Evolutionary conservation across 2,113 vertebrate species (phyloP), one percentile per base, ranked within the genome.

Genomic region (Sphaerodactylus townsendi): DNA sequence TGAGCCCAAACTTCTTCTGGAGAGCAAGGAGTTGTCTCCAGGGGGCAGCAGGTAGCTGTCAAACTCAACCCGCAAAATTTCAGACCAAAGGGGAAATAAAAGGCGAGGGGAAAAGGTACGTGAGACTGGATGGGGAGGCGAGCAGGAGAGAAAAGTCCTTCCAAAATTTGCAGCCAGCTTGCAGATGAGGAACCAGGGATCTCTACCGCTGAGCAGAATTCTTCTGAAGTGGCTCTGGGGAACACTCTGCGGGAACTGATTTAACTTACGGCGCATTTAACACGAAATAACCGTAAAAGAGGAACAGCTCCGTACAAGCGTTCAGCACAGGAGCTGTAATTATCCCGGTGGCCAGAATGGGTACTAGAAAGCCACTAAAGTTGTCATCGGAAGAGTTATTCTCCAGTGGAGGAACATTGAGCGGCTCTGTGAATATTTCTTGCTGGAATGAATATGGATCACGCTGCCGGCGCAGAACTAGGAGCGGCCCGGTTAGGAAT

Each of bases 191-290:
- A 80, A 41, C 13, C 25, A 41, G 19, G 48, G 41, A n/a, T 1
- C 33, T 25, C 41, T 4, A 2, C 46, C 76, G 65, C 68, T 1
- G 59, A 89, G 75, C 21, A 81, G 80, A 77, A 79, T 83, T 85
- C 72, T 2, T 1, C 88, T 1, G 41, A 41, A 33, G 84, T 82
- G 89, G 84, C 66, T 81, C 0, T 13, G 79, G 84, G 86, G 83
- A 89, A 92, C 87, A 77, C 86, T 88, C 80, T 66, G 71, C 50
- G 89, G 90, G 86, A 88, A 87, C 50, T 65, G 14, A 74, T 50
- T 85, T 75, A 77, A 41, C 72, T 50, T 74, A 0, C 1, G 15
- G 0, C 46, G 19, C 50, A 2, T 85, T 83, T 80, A 86, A 86
- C 87, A 91, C 83, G 83, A 86, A 77, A 5, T 39, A 17, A 65